phyloP scores from a whole-genome alignment of 1,140 invertebrate genomes.

The Euwallacea similis region DNA sequence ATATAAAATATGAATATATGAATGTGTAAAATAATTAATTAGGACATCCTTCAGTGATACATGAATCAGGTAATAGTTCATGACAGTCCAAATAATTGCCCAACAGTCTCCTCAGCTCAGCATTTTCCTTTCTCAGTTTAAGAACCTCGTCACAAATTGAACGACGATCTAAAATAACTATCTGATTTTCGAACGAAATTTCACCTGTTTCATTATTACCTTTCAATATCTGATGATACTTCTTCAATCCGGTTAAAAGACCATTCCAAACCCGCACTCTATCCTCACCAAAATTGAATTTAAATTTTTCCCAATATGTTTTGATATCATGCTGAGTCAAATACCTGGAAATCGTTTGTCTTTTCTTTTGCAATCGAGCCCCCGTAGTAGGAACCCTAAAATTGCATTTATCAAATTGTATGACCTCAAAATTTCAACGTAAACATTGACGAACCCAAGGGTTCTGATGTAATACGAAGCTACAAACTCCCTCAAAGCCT shows the following conservation, averaged over 20 bases:
- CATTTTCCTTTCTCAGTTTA: slow-evolving; percentile 44
- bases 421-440: too few relatives aligned
- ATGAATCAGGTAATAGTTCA: slow-evolving; percentile 29
- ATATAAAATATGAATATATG: too few relatives aligned
- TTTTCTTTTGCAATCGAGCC: slow-evolving; percentile 38
- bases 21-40: background rate
- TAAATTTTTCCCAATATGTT: slow-evolving; percentile 57
- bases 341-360: slow-evolving; percentile 55
- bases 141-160: slow-evolving; percentile 47
- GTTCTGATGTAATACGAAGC: slow-evolving; percentile 51
- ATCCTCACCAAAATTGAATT: slow-evolving; percentile 53
- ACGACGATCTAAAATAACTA: slow-evolving; percentile 43
- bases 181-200: background rate
- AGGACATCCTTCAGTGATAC: slow-evolving; percentile 25
- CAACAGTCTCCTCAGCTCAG: slow-evolving; percentile 45
- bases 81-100: slow-evolving; percentile 42
- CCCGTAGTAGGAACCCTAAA: slow-evolving; percentile 37
- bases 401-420: background rate
- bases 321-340: slow-evolving; percentile 56
- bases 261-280: slow-evolving; percentile 60
- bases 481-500: slow-evolving; percentile 58
- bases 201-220: slow-evolving; percentile 31
- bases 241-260: slow-evolving; percentile 58
- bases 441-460: slow-evolving; percentile 30
- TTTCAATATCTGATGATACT: slow-evolving; percentile 57